Evolutionary conservation across 2,888 invertebrate genomes (phyloP).

Genomic region (Cantharis rufa): DNA sequence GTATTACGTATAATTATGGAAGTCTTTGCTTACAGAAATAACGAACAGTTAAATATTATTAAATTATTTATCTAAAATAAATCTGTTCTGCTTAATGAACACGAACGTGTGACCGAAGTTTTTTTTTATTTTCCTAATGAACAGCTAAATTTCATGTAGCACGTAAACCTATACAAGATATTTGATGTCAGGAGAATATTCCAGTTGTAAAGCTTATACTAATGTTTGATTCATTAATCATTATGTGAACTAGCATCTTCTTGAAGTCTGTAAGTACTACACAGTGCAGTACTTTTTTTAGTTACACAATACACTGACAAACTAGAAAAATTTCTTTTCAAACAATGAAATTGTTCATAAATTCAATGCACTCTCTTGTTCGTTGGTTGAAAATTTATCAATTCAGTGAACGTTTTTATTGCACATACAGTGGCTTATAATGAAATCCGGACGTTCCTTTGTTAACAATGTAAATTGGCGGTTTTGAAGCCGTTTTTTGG

Average conservation of each 20-base stretch:
- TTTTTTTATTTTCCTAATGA: background rate
- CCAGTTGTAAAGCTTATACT: background rate
- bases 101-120: background rate
- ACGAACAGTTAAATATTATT: background rate
- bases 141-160: background rate
- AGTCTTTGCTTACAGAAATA: background rate
- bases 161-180: background rate
- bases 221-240: background rate
- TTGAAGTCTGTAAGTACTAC: background rate
- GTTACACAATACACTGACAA: too few relatives aligned
- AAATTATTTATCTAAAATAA: background rate
- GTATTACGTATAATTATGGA: background rate
- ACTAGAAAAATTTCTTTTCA: too few relatives aligned
- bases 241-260: background rate
- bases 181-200: background rate
- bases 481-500: too few relatives aligned
- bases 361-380: too few relatives aligned
- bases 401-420: too few relatives aligned
- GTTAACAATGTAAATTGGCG: too few relatives aligned
- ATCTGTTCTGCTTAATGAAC: background rate
- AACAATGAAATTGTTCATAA: too few relatives aligned
- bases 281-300: too few relatives aligned
- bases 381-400: too few relatives aligned
- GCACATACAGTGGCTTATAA: too few relatives aligned
- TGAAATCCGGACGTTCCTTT: too few relatives aligned